Evolutionary conservation across 2,888 invertebrate species (phyloP).

Genomic region (Homarus gammarus): DNA sequence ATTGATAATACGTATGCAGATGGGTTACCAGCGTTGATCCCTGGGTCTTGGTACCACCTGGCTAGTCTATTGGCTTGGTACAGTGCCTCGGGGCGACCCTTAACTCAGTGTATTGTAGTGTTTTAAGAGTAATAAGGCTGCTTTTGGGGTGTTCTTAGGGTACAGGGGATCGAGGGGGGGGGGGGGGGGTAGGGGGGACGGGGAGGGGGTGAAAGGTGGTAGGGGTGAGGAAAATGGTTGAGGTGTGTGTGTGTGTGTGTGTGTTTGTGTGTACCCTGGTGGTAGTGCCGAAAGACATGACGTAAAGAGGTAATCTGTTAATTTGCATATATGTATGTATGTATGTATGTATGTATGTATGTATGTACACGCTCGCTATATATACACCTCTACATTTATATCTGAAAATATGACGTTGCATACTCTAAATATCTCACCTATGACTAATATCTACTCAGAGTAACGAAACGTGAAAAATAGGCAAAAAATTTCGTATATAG

Average conservation of each 20-base stretch:
- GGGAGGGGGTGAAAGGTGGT: background rate
- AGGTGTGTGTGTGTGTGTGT: slow-evolving; percentile 25
- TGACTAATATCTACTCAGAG: too few relatives aligned
- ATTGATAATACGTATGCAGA: slow-evolving; percentile 52
- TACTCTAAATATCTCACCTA: too few relatives aligned
- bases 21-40: slow-evolving; percentile 17
- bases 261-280: too few relatives aligned
- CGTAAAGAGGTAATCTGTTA: too few relatives aligned
- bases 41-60: slow-evolving; percentile 35
- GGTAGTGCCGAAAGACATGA: too few relatives aligned
- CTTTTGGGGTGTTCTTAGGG: slow-evolving; percentile 18
- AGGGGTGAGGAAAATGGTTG: background rate
- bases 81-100: slow-evolving; percentile 3
- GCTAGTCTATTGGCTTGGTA: slow-evolving; percentile 13
- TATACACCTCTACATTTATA: too few relatives aligned
- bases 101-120: slow-evolving; percentile 32
- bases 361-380: too few relatives aligned
- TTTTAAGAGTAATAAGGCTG: slow-evolving; percentile 38
- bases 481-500: too few relatives aligned
- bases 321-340: slow-evolving; percentile 27
- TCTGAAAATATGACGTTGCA: too few relatives aligned
- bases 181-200: background rate
- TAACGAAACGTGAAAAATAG: too few relatives aligned
- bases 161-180: background rate
- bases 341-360: slow-evolving; percentile 35